Conservation (phyloP, 2,797 vertebrate genomes). For the Etheostoma nigrum region DNA sequence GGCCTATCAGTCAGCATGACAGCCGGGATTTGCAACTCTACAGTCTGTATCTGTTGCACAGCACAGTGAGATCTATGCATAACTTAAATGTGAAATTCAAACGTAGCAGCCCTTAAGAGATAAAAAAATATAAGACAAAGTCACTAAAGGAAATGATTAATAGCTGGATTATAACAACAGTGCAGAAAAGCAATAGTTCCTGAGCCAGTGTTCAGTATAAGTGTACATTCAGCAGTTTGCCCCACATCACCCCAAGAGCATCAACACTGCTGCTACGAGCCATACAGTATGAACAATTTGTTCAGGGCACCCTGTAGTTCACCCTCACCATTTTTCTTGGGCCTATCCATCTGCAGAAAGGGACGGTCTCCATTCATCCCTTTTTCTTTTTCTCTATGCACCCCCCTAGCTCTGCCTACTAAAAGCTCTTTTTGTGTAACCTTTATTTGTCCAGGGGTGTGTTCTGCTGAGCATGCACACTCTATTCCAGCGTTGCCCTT, state of each 20-base stretch:
- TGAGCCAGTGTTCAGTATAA: conserved; percentile 7
- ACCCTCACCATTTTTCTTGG: conserved; percentile 48
- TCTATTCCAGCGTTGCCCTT: conserved; percentile 52
- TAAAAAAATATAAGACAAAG: background rate
- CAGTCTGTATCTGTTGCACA: conserved; percentile 29
- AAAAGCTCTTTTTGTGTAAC: conserved; percentile 49
- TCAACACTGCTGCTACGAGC: conserved; percentile 52
- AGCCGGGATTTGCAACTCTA: conserved; percentile 51
- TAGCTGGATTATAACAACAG: background rate
- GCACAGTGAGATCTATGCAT: conserved; percentile 12
- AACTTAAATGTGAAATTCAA: conserved; percentile 9
- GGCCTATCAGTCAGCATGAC: conserved; percentile 68
- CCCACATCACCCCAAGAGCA: conserved; percentile 57
- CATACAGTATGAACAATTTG: conserved; percentile 57
- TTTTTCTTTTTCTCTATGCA: conserved; percentile 33
- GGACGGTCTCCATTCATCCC: conserved; percentile 50
- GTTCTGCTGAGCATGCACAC: conserved; percentile 68
- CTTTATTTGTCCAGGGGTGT: conserved; percentile 60
- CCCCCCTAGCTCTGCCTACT: conserved; percentile 31
- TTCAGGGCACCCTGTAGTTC: conserved; percentile 45
- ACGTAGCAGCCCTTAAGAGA: background rate
- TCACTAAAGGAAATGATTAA: conserved; percentile 3
- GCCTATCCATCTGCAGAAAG: conserved; percentile 55
- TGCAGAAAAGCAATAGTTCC: background rate
- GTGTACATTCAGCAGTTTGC: conserved; percentile 38